Evolutionary conservation across 1,140 invertebrate species (phyloP).

Genomic region (Musca domestica): DNA sequence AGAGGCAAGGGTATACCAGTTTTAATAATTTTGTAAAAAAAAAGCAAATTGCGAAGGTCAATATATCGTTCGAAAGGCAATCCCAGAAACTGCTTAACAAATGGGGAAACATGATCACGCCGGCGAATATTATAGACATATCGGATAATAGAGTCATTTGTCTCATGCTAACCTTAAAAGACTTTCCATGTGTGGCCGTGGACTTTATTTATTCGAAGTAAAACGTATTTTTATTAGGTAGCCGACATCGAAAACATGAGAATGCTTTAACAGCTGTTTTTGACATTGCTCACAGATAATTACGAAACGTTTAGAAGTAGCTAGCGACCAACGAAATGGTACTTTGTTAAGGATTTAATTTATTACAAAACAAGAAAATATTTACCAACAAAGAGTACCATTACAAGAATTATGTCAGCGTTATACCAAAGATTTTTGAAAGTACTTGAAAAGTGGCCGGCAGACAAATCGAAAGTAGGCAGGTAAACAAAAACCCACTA

Average conservation of each 20-base stretch:
- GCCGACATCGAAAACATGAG: background rate
- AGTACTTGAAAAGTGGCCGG: constrained; percentile 76
- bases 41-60: too few species aligned
- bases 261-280: constrained; percentile 22
- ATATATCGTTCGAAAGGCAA: too few species aligned
- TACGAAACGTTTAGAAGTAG: constrained; percentile 10
- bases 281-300: background rate
- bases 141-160: too few species aligned
- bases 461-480: constrained; percentile 69
- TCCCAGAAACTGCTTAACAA: too few species aligned
- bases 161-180: too few species aligned
- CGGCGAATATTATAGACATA: too few species aligned
- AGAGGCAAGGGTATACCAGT: too few species aligned
- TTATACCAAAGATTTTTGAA: constrained; percentile 71
- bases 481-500: constrained; percentile 59
- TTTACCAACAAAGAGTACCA: background rate
- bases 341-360: background rate
- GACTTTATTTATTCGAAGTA: too few species aligned
- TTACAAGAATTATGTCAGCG: constrained; percentile 56
- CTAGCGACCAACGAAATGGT: constrained; percentile 1
- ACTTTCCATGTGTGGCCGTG: too few species aligned
- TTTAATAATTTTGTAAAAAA: too few species aligned
- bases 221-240: too few species aligned
- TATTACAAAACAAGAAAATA: background rate
- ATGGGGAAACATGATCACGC: too few species aligned